These are phyloP conservation scores for Gorsachius magnificus DNA, from an alignment of 2,797 vertebrate species.

Conservation along the genomic window DNA sequence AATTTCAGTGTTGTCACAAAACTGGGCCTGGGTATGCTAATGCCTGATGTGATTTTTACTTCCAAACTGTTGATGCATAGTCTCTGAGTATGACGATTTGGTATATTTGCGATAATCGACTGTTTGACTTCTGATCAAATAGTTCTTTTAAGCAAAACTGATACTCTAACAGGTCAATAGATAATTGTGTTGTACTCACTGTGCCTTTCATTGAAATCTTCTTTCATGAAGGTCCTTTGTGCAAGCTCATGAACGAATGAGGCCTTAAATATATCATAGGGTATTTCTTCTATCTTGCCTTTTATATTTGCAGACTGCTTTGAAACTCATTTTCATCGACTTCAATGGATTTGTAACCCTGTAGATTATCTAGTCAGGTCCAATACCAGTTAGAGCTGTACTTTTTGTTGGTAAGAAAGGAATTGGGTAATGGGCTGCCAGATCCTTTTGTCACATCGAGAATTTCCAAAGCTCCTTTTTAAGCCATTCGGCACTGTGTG, in stretches of 20 bases:
- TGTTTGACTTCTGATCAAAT: neutral
- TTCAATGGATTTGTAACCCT: neutral
- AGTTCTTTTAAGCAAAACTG: neutral
- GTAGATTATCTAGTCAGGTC: neutral
- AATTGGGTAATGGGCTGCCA: neutral
- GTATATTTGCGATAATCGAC: neutral
- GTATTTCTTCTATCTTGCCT: neutral
- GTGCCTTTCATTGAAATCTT: neutral
- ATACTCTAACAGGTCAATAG: neutral
- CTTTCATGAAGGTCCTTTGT: neutral
- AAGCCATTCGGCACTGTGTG: neutral
- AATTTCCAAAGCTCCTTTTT: conserved; percentile 7
- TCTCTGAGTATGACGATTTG: neutral
- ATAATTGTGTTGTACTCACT: neutral
- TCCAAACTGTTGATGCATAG: accelerated
- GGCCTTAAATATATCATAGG: neutral
- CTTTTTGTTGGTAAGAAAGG: neutral
- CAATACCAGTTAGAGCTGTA: neutral
- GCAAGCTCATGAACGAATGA: neutral
- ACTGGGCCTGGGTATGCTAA: neutral
- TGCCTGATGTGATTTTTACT: neutral
- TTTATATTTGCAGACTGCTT: neutral
- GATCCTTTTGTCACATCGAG: neutral
- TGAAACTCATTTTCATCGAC: neutral
- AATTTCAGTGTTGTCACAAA: neutral